These are phyloP conservation scores for Eupeodes luniger DNA, from an alignment of 2,888 invertebrate genomes.

Conservation along the genomic window DNA sequence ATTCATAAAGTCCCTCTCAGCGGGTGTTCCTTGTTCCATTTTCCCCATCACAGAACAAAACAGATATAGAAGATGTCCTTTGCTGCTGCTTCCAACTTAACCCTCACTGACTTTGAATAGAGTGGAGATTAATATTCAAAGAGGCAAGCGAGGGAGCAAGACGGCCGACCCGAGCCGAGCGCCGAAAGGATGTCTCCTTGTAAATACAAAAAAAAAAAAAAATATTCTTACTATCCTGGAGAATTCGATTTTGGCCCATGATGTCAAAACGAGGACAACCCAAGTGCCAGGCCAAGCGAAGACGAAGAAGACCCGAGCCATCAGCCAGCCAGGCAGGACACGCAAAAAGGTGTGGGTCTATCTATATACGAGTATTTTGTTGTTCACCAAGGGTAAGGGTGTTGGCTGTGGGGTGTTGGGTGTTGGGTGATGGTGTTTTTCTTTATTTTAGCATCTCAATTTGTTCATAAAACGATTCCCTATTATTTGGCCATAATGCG, in stretches of 20 bases:
- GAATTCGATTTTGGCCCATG: slow-evolving; percentile 38
- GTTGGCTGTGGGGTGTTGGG: not conserved
- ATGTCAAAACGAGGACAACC: no score
- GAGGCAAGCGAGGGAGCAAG: not conserved
- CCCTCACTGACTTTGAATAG: slow-evolving; percentile 55
- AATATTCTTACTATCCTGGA: not conserved
- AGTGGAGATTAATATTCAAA: slow-evolving; percentile 63
- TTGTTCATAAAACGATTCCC: slow-evolving; percentile 72
- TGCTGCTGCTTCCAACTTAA: slow-evolving; percentile 29
- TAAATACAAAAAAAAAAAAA: not conserved
- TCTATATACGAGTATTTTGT: no score
- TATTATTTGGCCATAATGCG: slow-evolving; percentile 75
- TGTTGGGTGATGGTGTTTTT: slow-evolving; percentile 21
- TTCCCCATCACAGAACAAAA: no score
- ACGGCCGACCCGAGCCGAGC: not conserved
- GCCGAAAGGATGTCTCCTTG: not conserved
- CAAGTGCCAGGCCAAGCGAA: not conserved
- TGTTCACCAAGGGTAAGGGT: not conserved
- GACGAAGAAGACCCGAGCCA: no score
- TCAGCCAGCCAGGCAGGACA: not conserved
- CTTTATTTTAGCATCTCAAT: slow-evolving; percentile 67
- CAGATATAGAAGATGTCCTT: slow-evolving; percentile 44
- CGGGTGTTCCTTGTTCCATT: slow-evolving; percentile 33
- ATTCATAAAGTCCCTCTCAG: slow-evolving; percentile 73
- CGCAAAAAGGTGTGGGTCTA: not conserved